Percentiles rank a stretch among this genome's conserved stretches.
Evolutionary conservation across 2,888 invertebrate species (phyloP).

Genomic region (Julus scanicus): DNA sequence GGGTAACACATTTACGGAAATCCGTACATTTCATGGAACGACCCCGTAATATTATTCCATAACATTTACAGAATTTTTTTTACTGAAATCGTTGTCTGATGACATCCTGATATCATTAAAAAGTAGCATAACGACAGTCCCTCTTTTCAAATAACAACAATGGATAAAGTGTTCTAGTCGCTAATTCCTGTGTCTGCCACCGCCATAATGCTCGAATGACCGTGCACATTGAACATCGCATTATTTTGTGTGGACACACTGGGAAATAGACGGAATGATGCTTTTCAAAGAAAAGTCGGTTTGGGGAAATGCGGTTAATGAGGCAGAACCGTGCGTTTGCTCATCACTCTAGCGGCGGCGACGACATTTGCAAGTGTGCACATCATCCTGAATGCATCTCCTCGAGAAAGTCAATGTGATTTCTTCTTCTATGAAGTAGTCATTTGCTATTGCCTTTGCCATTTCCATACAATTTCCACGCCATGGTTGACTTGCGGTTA

Average conservation of each 20-base stretch:
- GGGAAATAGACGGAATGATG: neutral
- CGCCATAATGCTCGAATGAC: constrained; percentile 1
- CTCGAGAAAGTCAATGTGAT: constrained; percentile 24
- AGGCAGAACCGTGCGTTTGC: constrained; percentile 34
- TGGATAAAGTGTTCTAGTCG: too few species aligned
- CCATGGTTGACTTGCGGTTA: constrained; percentile 43
- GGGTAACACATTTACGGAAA: too few species aligned
- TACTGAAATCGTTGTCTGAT: too few species aligned
- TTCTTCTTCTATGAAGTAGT: constrained; percentile 41
- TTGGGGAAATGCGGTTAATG: constrained; percentile 36
- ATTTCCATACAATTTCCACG: constrained; percentile 47
- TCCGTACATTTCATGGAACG: too few species aligned
- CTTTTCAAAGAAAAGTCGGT: constrained; percentile 27
- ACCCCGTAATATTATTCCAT: too few species aligned
- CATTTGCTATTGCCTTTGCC: constrained; percentile 23
- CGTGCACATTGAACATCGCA: constrained; percentile 32
- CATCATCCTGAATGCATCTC: constrained; percentile 22
- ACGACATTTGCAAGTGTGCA: constrained; percentile 18
- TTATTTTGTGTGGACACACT: constrained; percentile 22
- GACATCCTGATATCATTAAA: too few species aligned
- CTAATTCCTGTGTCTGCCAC: neutral
- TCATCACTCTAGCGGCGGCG: neutral
- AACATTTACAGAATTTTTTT: too few species aligned
- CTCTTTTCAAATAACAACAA: neutral
- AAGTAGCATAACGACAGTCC: neutral